Base-by-base conservation (phyloP, 2,797 vertebrate species). In the Lacerta bilineata region DNA sequence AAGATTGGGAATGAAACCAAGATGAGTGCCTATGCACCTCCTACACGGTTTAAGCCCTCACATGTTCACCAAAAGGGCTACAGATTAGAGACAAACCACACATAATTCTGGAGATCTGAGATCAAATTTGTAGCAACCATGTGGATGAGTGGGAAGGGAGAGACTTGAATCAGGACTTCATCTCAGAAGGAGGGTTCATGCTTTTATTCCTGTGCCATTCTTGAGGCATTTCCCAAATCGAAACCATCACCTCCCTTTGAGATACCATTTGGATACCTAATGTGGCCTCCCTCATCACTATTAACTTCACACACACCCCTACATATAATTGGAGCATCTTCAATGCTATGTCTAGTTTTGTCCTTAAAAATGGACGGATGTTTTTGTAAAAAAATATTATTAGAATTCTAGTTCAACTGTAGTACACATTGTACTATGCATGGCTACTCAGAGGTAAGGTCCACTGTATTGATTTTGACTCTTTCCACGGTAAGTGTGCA, bases 401-500 rank as follows among this genome's bases (percentile, higher is more conserved):
- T 55, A 55, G 50, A 55, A 55, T 55, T 15, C 13, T 55, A 55
- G 50, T 55, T 15, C 50, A 55, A 55, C 13, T 55, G 13, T 15
- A 15, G 50, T 55, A 55, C 15, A 55, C 1, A 55, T 55, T 55
- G 50, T 55, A 55, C 50, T 55, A 55, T 55, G 50, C 50, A 55
- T 55, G 50, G 13, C 50, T 55, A 55, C 13, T 55, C 50, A 4
- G 50, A 55, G 13, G 50, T 55, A 55, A 55, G 25, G 25, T 77
- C 9, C 9, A 29, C 11, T 46, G 10, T 5, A 77, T 77, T 46
- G 25, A 46, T 23, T 41, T 39, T 8, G 23, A 46, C 68, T 71
- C 29, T n/a, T 91, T 83, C 55, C 59, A 15, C 43, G 86, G 50
- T 7, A 84, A 81, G 89, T 90, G 86, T 5, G 66, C 23, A 64